phyloP scores from a whole-genome alignment of 2,888 invertebrate genomes.

The Acanthosoma haemorrhoidale region DNA sequence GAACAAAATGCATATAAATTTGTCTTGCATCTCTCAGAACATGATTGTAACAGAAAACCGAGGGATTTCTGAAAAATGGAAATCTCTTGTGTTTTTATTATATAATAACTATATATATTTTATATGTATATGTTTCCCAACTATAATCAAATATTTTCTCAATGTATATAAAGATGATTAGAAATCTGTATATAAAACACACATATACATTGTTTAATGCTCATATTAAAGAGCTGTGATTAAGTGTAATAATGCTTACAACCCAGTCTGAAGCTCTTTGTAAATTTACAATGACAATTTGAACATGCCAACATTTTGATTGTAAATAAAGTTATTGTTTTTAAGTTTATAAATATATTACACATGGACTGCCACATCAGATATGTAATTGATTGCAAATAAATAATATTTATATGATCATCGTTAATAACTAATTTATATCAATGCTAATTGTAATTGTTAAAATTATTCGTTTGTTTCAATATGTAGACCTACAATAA shows the following conservation, averaged over 20 bases:
- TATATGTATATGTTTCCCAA: not conserved
- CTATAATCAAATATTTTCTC: slow-evolving; percentile 22
- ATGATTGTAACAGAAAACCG: not conserved
- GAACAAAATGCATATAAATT: not conserved
- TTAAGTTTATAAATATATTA: not conserved
- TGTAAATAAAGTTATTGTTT: not conserved
- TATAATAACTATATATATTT: not conserved
- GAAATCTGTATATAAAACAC: slow-evolving; percentile 17
- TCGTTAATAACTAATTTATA: not conserved
- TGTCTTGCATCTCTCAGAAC: not conserved
- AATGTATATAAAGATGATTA: slow-evolving; percentile 7
- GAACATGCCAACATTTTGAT: not conserved
- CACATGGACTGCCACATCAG: not conserved
- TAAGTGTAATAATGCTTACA: slow-evolving; percentile 2
- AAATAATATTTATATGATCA: not conserved
- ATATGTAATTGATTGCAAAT: not conserved
- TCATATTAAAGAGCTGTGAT: slow-evolving; percentile 28
- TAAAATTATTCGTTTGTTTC: not conserved
- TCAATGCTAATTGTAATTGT: not conserved
- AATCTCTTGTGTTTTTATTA: slow-evolving; percentile 21
- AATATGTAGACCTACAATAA: not conserved
- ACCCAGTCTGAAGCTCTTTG: not conserved
- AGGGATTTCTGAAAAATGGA: slow-evolving; percentile 21
- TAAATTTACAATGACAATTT: not conserved
- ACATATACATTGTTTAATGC: slow-evolving; percentile 22